These are phyloP conservation scores for Ascaphus truei DNA, from an alignment of 2,113 vertebrate species.

Conservation along the genomic window DNA sequence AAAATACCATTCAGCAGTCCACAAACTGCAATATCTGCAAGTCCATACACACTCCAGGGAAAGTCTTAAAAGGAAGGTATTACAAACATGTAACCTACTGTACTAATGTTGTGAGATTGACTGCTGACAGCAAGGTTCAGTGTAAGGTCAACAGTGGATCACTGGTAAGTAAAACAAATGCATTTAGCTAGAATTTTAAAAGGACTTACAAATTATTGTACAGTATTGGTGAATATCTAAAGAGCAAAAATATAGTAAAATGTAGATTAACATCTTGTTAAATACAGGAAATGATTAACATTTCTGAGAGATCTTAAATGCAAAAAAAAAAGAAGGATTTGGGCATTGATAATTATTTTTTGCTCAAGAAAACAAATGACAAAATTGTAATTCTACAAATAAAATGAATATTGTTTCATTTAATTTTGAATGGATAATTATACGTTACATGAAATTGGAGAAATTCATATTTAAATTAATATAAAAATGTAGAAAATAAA, in stretches of 20 bases:
- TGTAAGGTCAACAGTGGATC: constrained; percentile 12
- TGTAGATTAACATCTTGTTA: too few species aligned
- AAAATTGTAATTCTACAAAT: too few species aligned
- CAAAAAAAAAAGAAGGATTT: too few species aligned
- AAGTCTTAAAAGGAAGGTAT: constrained; percentile 26
- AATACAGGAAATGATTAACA: too few species aligned
- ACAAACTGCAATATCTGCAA: background rate
- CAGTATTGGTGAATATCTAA: background rate
- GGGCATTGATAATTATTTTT: too few species aligned
- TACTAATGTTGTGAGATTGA: constrained; percentile 23
- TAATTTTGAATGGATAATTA: too few species aligned
- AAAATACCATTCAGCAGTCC: background rate
- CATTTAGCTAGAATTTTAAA: background rate
- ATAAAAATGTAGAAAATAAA: too few species aligned
- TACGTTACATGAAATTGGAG: too few species aligned
- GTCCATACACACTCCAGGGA: constrained; percentile 6
- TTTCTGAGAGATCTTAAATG: too few species aligned
- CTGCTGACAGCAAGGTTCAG: constrained; percentile 30
- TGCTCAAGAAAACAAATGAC: too few species aligned
- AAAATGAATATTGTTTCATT: too few species aligned
- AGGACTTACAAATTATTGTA: background rate
- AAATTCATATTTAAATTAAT: too few species aligned
- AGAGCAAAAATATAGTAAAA: background rate
- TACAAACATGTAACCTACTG: constrained; percentile 16
- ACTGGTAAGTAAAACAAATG: constrained; percentile 1